phyloP scores from a whole-genome alignment of 1,140 invertebrate genomes.

The Drosophila ficusphila region DNA sequence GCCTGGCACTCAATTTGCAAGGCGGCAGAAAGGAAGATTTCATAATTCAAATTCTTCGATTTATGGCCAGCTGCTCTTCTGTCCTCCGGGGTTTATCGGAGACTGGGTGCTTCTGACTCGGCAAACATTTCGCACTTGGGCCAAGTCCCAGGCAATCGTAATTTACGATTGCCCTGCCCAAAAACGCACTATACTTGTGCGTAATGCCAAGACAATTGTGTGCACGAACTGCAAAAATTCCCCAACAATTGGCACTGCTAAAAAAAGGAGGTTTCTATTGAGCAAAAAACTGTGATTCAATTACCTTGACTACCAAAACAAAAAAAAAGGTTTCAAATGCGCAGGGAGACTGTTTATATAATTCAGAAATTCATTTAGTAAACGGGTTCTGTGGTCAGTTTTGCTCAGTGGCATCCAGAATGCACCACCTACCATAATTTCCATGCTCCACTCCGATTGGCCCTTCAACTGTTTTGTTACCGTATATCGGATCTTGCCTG shows the following conservation, averaged over 20 bases:
- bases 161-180: conserved; percentile 51
- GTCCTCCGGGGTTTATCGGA: conserved; percentile 24
- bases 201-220: conserved; percentile 61
- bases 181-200: conserved; percentile 39
- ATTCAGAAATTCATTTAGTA: no score
- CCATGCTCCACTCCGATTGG: not conserved
- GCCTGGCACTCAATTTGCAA: conserved; percentile 43
- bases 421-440: not conserved
- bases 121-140: conserved; percentile 53
- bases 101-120: conserved; percentile 2
- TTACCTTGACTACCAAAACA: no score
- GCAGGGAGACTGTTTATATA: no score
- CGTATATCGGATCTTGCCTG: conserved; percentile 44
- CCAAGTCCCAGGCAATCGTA: conserved; percentile 41
- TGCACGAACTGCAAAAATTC: conserved; percentile 27
- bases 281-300: no score
- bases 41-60: conserved; percentile 66
- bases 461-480: conserved; percentile 11
- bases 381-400: not conserved
- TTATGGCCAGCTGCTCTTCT: conserved; percentile 34
- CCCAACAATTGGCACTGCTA: not conserved
- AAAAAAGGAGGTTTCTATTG: no score
- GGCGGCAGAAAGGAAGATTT: conserved; percentile 24
- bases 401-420: not conserved
- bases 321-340: not conserved